These are phyloP conservation scores for Popillia japonica DNA, from an alignment of 1,140 invertebrate species.

Conservation along the genomic window DNA sequence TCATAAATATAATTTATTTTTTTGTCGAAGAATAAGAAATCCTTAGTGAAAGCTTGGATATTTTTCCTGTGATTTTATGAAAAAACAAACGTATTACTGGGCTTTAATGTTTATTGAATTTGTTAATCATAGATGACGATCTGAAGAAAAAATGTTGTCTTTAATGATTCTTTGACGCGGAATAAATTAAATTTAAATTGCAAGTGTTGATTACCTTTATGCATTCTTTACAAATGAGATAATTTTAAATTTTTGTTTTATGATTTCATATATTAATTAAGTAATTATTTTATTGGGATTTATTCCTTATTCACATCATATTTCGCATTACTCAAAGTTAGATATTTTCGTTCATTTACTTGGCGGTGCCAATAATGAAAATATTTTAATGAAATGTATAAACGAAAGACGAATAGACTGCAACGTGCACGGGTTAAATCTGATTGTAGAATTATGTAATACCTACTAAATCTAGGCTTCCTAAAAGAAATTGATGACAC, in stretches of 20 bases:
- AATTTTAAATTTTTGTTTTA: background rate
- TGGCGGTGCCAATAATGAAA: too few relatives aligned
- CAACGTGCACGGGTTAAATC: too few relatives aligned
- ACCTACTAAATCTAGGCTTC: too few relatives aligned
- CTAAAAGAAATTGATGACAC: too few relatives aligned
- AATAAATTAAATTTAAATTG: background rate
- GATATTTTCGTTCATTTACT: too few relatives aligned
- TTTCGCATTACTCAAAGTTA: too few relatives aligned
- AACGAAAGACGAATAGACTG: too few relatives aligned
- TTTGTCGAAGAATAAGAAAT: background rate
- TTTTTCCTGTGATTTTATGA: background rate
- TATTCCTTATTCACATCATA: too few relatives aligned
- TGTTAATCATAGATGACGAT: background rate
- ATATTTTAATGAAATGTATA: too few relatives aligned
- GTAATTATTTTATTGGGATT: too few relatives aligned
- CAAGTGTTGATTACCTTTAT: background rate
- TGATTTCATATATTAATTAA: too few relatives aligned
- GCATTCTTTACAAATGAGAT: constrained; percentile 10
- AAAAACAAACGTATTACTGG: background rate
- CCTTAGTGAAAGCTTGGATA: background rate
- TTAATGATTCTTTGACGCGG: background rate
- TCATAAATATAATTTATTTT: constrained; percentile 5
- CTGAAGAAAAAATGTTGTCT: background rate
- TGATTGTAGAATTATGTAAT: too few relatives aligned
- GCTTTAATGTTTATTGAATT: background rate